Evolutionary conservation across 2,888 invertebrate species (phyloP).

Genomic region (Subacronicta megacephala): DNA sequence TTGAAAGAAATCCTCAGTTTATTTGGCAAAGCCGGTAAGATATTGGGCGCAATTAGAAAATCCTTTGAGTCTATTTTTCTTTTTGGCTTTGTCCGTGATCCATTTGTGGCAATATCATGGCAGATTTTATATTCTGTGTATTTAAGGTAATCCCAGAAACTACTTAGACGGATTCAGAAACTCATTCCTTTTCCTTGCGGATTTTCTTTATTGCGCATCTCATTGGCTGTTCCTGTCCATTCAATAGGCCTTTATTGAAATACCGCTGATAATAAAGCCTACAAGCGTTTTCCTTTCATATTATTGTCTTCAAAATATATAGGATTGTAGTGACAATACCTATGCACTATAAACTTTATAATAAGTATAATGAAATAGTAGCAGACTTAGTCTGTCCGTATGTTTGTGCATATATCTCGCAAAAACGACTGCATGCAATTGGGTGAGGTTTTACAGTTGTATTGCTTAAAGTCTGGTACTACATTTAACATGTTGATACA

Average conservation of each 20-base stretch:
- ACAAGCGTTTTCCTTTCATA: too few relatives aligned
- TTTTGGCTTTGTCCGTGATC: slow-evolving; percentile 40
- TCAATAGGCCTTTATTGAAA: slow-evolving; percentile 8
- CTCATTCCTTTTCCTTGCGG: slow-evolving; percentile 34
- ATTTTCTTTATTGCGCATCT: slow-evolving; percentile 33
- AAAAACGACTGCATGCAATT: too few relatives aligned
- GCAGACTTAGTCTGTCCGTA: too few relatives aligned
- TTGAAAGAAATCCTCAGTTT: slow-evolving; percentile 27
- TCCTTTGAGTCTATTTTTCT: slow-evolving; percentile 40
- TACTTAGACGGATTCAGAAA: slow-evolving; percentile 37
- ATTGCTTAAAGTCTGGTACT: too few relatives aligned
- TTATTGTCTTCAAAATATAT: too few relatives aligned
- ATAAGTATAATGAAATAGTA: too few relatives aligned
- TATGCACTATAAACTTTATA: too few relatives aligned
- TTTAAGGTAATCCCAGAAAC: slow-evolving; percentile 49
- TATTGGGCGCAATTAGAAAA: slow-evolving; percentile 44
- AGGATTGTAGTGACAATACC: too few relatives aligned
- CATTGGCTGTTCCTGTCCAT: slow-evolving; percentile 25
- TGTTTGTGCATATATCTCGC: too few relatives aligned
- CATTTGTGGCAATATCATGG: slow-evolving; percentile 41
- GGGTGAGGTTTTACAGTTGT: too few relatives aligned
- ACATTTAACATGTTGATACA: too few relatives aligned
- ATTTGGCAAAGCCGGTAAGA: slow-evolving; percentile 25
- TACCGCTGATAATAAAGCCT: not conserved
- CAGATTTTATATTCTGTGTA: slow-evolving; percentile 43